Evolutionary conservation across 1,140 invertebrate genomes (phyloP).

Genomic region (Pseudomyrmex dendroicus): DNA sequence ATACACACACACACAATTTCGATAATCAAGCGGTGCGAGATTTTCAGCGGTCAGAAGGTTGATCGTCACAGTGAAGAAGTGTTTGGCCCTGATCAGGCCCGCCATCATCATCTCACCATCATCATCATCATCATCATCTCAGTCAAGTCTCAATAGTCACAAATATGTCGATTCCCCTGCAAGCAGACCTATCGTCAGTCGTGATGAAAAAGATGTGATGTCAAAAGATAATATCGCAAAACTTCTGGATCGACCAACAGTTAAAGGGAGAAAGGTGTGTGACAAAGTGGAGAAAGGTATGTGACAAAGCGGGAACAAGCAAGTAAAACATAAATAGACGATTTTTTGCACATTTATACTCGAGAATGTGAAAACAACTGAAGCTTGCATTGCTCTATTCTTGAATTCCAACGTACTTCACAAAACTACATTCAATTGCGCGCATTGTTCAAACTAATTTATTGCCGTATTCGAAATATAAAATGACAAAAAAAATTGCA

Average conservation of each 20-base stretch:
- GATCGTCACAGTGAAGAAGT: constrained; percentile 75
- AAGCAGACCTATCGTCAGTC: constrained; percentile 83
- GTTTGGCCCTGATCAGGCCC: constrained; percentile 77
- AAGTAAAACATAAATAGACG: not conserved
- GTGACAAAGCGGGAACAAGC: constrained; percentile 37
- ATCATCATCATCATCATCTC: constrained; percentile 32
- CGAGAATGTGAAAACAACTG: not conserved
- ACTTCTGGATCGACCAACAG: constrained; percentile 23
- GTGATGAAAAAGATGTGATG: constrained; percentile 30
- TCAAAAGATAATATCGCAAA: constrained; percentile 22
- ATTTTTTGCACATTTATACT: constrained; percentile 1
- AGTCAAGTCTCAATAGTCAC: constrained; percentile 82
- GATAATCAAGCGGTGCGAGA: constrained; percentile 77
- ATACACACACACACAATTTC: constrained; percentile 61
- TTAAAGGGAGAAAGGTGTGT: not conserved
- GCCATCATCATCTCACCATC: constrained; percentile 68
- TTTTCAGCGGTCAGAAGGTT: constrained; percentile 75
- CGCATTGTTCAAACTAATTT: not conserved
- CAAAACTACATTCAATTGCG: not conserved
- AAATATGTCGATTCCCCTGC: constrained; percentile 85
- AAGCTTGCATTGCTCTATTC: not conserved
- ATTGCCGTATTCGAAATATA: not conserved
- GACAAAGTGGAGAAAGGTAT: not conserved
- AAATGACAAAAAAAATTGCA: not conserved
- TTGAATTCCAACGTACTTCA: constrained; percentile 12